A percentile compares a stretch with the other conserved stretches of the same genome.
Conservation (phyloP, 2,888 invertebrate species). For the Reticulitermes lucifugus region DNA sequence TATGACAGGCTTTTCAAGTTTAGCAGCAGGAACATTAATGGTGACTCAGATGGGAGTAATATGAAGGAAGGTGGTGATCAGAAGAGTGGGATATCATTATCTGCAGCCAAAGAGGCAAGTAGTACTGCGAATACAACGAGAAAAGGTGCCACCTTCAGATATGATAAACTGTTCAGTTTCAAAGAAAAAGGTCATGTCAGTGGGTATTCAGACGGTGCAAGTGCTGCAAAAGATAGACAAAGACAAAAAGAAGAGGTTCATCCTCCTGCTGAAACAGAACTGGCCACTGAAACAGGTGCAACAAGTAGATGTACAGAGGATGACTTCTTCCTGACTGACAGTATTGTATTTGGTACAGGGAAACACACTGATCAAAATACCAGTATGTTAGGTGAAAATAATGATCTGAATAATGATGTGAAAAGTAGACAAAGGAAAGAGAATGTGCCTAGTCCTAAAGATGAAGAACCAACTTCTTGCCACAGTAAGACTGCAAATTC, state of each 20-base stretch:
- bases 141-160: not conserved
- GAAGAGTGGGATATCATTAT: not conserved
- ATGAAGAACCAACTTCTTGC: no score
- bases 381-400: not conserved
- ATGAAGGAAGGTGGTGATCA: no score
- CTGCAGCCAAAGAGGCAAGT: not conserved
- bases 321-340: not conserved
- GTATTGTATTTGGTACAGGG: not conserved
- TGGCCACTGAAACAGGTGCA: not conserved
- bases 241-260: not conserved
- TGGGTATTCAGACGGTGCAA: not conserved
- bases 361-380: not conserved
- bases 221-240: not conserved
- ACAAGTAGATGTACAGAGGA: not conserved
- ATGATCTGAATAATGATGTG: not conserved
- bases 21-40: no score
- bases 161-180: constrained; percentile 5
- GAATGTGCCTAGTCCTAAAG: not conserved
- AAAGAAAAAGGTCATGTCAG: not conserved
- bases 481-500: not conserved
- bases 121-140: not conserved
- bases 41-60: no score
- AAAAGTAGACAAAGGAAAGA: not conserved
- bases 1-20: no score
- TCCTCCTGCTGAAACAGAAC: not conserved